These are phyloP conservation scores for Apomyelois bistriatella DNA, from an alignment of 2,888 invertebrate genomes.

Conservation along the genomic window DNA sequence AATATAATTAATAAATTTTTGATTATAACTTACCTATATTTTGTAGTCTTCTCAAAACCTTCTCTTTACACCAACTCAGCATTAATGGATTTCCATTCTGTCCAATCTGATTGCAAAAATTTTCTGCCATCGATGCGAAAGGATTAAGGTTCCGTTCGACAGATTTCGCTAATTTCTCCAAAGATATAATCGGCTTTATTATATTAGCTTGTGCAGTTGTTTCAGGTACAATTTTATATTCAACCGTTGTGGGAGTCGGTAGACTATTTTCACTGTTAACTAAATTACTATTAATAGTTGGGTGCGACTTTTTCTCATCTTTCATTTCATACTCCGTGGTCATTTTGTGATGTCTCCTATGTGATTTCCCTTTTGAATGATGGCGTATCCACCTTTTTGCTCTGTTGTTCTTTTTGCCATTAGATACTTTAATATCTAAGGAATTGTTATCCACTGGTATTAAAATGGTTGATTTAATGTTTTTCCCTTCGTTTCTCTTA, in stretches of 20 bases:
- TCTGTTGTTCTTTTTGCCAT: conserved; percentile 25
- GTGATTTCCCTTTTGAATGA: conserved; percentile 33
- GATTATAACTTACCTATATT: conserved; percentile 47
- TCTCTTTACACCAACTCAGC: conserved; percentile 63
- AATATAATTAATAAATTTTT: not conserved
- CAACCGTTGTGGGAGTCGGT: not conserved
- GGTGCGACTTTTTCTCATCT: conserved; percentile 19
- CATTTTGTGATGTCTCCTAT: conserved; percentile 28
- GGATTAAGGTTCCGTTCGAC: conserved; percentile 32
- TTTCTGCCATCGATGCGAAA: conserved; percentile 53
- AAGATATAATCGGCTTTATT: not conserved
- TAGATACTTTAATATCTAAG: conserved; percentile 5
- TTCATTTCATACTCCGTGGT: not conserved
- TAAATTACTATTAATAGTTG: not conserved
- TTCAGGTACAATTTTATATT: not conserved
- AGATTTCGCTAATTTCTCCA: conserved; percentile 1
- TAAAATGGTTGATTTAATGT: conserved; percentile 38
- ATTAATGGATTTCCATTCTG: conserved; percentile 46
- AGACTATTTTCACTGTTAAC: not conserved
- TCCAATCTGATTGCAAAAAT: conserved; percentile 60
- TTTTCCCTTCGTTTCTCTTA: conserved; percentile 40
- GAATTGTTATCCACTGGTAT: conserved; percentile 42
- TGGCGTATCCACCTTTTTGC: conserved; percentile 58
- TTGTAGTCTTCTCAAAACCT: conserved; percentile 53
- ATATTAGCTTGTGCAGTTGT: not conserved